phyloP scores from a whole-genome alignment of 2,888 invertebrate species.

The Cyclophora punctaria region DNA sequence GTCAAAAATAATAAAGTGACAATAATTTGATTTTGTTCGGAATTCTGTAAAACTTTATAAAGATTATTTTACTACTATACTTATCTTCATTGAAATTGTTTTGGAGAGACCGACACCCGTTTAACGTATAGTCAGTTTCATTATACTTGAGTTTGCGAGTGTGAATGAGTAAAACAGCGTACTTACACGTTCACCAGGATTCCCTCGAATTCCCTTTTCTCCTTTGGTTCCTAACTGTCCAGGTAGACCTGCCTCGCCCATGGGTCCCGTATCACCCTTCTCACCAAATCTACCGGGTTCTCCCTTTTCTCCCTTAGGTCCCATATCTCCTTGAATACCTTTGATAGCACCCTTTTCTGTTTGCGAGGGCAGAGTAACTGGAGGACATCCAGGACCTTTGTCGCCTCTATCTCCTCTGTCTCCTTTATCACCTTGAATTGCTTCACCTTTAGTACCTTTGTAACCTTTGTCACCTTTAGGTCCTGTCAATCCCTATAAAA shows the following conservation, averaged over 20 bases:
- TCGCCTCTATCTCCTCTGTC: conserved; percentile 75
- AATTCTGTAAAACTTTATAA: too few species aligned
- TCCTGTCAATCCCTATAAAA: conserved; percentile 79
- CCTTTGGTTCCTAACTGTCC: conserved; percentile 83
- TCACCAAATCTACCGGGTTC: conserved; percentile 77
- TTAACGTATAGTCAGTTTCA: too few species aligned
- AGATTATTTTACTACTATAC: too few species aligned
- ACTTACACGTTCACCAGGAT: conserved; percentile 86
- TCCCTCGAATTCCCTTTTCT: conserved; percentile 91
- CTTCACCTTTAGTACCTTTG: conserved; percentile 76
- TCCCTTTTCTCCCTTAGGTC: conserved; percentile 78
- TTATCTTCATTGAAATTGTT: too few species aligned
- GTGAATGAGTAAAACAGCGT: neutral
- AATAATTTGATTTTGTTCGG: too few species aligned
- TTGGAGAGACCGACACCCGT: too few species aligned
- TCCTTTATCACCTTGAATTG: conserved; percentile 75
- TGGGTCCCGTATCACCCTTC: conserved; percentile 81
- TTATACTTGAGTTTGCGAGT: too few species aligned
- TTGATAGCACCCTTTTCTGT: conserved; percentile 57
- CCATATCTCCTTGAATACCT: conserved; percentile 66
- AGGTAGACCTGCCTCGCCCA: conserved; percentile 81
- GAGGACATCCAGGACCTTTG: conserved; percentile 59
- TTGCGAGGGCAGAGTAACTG: conserved; percentile 32
- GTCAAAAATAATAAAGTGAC: too few species aligned
- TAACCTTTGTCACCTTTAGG: conserved; percentile 80